Evolutionary conservation across 2,113 vertebrate genomes (phyloP), one percentile per base, ranked within the genome.

Genomic region (Leiothrix lutea): DNA sequence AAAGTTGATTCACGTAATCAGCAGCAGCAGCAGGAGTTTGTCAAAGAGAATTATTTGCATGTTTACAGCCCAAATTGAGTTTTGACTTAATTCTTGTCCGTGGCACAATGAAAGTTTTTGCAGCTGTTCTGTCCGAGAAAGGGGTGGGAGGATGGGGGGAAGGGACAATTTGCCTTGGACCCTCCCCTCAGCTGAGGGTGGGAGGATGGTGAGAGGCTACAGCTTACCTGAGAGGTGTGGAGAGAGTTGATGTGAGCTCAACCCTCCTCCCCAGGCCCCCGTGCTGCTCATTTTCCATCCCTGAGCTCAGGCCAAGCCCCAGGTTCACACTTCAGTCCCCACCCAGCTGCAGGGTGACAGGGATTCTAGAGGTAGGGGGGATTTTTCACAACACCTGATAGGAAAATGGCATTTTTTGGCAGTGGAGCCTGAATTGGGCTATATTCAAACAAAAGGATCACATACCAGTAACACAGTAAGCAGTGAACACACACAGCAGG

Each of bases 171-270:
- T 87, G 10, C 28, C 24, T 45, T 3, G 31, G 79, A 48, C 44
- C 14, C 29, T 15, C 24, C 56, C 20, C 36, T 13, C 7, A 15
- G 7, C 0, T 16, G 56, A 57, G 47, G 28, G 12, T 51, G 21
- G 9, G 57, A 92, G 53, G 71, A 15, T 1, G 21, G 14, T 1
- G 2, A 74, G 86, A 78, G 36, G 42, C 38, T 31, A 1, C 0
- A 4, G 2, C 7, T 17, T 22, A 15, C 5, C 53, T 3, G 21
- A 21, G 61, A 35, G 50, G 18, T 1, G 2, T 1, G 2, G 2
- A 66, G 29, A 19, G 38, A 28, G 33, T 19, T 8, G 15, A 11
- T 33, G 61, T 54, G n/a, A 19, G 24, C 20, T 64, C 70, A 61
- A 5, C 51, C 8, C n/a, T 47, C 24, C 22, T 74, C 28, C 38